phyloP scores from a whole-genome alignment of 2,113 vertebrate genomes.

The Equus przewalskii region DNA sequence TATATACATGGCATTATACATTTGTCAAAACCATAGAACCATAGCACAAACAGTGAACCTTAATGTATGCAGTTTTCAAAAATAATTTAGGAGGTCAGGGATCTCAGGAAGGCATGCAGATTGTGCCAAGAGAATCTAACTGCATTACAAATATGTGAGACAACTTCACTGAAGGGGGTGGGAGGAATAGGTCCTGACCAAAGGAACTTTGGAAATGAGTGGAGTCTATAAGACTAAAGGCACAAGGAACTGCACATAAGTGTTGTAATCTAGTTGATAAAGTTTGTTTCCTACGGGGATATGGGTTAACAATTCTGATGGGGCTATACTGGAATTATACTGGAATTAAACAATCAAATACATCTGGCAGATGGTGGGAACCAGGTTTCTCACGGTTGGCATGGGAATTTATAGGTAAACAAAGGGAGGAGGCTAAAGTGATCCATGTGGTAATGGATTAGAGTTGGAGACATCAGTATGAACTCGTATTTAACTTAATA shows the following conservation, averaged over 20 bases:
- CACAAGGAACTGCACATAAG: neutral
- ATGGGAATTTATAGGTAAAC: conserved; percentile 48
- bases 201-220: conserved; percentile 14
- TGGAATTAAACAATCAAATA: conserved; percentile 31
- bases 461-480: conserved; percentile 39
- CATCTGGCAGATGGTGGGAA: conserved; percentile 49
- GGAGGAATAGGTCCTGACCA: neutral
- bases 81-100: neutral
- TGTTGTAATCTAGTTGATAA: conserved; percentile 48
- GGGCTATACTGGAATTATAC: neutral
- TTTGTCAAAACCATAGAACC: neutral
- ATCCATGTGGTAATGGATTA: neutral
- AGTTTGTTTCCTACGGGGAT: neutral
- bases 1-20: conserved; percentile 4
- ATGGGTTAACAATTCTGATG: conserved; percentile 47
- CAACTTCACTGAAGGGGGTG: neutral
- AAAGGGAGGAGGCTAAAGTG: conserved; percentile 35
- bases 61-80: neutral
- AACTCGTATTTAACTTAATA: conserved; percentile 28
- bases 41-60: neutral
- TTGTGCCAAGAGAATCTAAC: neutral
- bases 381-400: conserved; percentile 45
- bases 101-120: neutral
- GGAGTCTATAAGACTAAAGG: neutral
- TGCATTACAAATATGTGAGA: conserved; percentile 14